phyloP scores from a whole-genome alignment of 2,888 invertebrate genomes.

The Pammene aurita region DNA sequence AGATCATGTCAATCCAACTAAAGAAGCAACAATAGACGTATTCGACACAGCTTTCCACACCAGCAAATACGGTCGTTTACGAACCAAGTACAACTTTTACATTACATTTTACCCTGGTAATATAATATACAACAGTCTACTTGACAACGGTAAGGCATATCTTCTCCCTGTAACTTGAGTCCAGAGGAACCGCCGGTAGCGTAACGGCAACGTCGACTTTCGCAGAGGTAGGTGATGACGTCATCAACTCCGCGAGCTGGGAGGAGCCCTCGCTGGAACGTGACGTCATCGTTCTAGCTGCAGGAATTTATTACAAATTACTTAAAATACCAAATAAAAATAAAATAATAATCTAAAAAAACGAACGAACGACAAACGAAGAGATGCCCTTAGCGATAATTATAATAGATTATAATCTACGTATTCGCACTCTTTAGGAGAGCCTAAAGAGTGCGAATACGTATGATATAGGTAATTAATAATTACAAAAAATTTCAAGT shows the following conservation, averaged over 20 bases:
- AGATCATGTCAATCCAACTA: neutral
- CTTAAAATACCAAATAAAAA: no score
- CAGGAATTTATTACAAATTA: constrained; percentile 39
- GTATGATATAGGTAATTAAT: no score
- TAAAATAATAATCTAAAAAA: no score
- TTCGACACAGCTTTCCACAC: neutral
- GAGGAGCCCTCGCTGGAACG: constrained; percentile 77
- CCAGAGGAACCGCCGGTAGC: constrained; percentile 65
- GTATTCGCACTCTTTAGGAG: no score
- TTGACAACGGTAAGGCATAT: constrained; percentile 77
- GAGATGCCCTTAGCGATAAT: no score
- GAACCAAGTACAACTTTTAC: neutral
- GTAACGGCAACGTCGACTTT: constrained; percentile 78
- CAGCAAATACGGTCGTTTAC: neutral
- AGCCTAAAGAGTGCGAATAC: no score
- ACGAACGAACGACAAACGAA: no score
- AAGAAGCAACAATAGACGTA: neutral
- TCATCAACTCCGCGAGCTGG: constrained; percentile 69
- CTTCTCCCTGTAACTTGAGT: constrained; percentile 74
- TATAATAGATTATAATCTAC: no score
- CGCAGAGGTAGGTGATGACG: constrained; percentile 65
- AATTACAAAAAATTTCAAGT: no score
- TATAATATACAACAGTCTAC: constrained; percentile 45
- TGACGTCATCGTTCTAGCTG: constrained; percentile 77
- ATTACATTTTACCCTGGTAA: neutral